Percentiles rank a stretch among this genome's conserved stretches.
Conservation (phyloP, 2,888 invertebrate species). For the Pegoplata infirma region DNA sequence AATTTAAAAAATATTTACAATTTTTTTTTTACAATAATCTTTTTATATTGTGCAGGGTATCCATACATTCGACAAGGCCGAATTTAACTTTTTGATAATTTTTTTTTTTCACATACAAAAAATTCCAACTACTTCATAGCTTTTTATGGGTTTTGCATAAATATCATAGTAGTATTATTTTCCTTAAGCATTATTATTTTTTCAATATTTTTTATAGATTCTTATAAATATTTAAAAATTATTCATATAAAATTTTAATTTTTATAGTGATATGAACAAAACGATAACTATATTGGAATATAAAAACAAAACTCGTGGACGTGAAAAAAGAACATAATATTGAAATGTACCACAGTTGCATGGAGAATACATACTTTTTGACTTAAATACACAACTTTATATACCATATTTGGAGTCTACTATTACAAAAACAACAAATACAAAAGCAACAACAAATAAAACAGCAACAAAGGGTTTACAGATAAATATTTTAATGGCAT, state of each 20-base stretch:
- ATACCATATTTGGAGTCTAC: slow-evolving; percentile 29
- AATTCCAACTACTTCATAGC: neutral
- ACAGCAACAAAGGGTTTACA: slow-evolving; percentile 21
- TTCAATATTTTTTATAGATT: slow-evolving; percentile 28
- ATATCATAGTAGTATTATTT: neutral
- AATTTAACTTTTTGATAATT: too few species aligned
- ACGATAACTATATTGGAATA: neutral
- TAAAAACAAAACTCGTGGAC: neutral
- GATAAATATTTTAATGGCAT: slow-evolving; percentile 60
- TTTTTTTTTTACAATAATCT: too few species aligned
- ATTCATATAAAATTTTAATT: slow-evolving; percentile 46
- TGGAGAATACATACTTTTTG: slow-evolving; percentile 40
- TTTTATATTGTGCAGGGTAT: too few species aligned
- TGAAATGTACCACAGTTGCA: slow-evolving; percentile 56
- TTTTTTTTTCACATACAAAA: too few species aligned
- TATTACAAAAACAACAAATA: slow-evolving; percentile 2
- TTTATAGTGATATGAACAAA: slow-evolving; percentile 21
- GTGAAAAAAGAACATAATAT: slow-evolving; percentile 32
- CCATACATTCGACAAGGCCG: too few species aligned
- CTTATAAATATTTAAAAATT: slow-evolving; percentile 51
- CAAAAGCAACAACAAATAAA: slow-evolving; percentile 22
- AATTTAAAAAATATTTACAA: too few species aligned
- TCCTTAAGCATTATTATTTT: neutral
- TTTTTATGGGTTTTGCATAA: neutral
- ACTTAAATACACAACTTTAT: slow-evolving; percentile 20